Base-by-base conservation (phyloP, 1,140 invertebrate genomes). In the Macrotrachela quadricornifera region DNA sequence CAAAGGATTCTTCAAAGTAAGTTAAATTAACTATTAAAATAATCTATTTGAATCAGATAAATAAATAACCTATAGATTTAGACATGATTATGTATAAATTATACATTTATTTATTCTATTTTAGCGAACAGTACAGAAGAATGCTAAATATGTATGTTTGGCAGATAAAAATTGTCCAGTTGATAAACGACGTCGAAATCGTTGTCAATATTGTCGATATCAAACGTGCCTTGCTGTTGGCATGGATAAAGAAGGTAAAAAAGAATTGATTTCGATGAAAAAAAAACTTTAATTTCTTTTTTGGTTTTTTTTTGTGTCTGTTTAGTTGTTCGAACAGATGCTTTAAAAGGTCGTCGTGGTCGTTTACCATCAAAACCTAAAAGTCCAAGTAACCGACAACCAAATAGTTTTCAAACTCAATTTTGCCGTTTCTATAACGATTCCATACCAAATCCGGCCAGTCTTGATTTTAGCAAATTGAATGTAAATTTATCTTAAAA, bases 201-300 rank as follows among this genome's bases (percentile, higher is more conserved):
- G 90, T 55, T 97, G 92, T 63, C 92, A 97, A 70, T 96, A 91
- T 69, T 97, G 92, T 71, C 77, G 92, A 60, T 97, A 94, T 68
- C 90, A 97, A 70, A 97, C 97, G 75, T 97, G 92, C 73, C 73
- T 97, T 39, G 78, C 79, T 37, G 91, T 97, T 17, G 92, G 92
- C 45, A 99, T 99, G 92, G 92, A 96, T 1, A 91, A 94, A 74
- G 76, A 95, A 91, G 75, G 21, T 30, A 30, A 30, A 30, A 4
- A 30, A 30, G 8, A 30, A 2, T 4, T 4, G 21, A 30, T 4
- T 30, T 30, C 8, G 8, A 30, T 30, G 8, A 30, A 30, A 30
- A 30, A 30, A 30, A 30, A 30, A 2, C 1, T 6, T 10, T 14
- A 47, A 47, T 30, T 30, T 30, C n/a, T n/a, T n/a, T n/a, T n/a